Evolutionary conservation across 2,888 invertebrate species (phyloP).

Genomic region (Meteorus colon): DNA sequence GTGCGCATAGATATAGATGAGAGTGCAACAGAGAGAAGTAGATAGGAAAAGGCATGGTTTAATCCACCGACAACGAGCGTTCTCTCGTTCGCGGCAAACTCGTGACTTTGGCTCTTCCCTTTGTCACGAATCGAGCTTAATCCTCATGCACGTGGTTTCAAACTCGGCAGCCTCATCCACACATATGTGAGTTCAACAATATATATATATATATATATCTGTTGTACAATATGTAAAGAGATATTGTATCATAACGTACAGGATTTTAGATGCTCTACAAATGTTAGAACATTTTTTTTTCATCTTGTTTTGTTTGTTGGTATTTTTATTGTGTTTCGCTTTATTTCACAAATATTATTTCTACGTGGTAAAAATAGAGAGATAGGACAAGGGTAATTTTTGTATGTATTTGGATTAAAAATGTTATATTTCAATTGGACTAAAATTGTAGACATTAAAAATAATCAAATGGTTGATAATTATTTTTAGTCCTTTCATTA

Average conservation of each 20-base stretch:
- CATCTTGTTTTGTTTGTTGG: constrained; percentile 6
- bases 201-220: constrained; percentile 1
- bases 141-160: constrained; percentile 43
- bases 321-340: constrained; percentile 16
- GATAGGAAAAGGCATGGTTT: constrained; percentile 41
- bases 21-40: constrained; percentile 11
- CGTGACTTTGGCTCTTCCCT: constrained; percentile 54
- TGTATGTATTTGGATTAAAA: no score
- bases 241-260: not conserved
- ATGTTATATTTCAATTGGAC: no score
- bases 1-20: constrained; percentile 19
- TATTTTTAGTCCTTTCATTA: not conserved
- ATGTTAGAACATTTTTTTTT: constrained; percentile 35
- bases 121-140: constrained; percentile 55
- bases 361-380: not conserved
- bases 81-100: constrained; percentile 52
- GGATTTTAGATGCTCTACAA: constrained; percentile 13
- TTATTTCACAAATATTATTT: not conserved
- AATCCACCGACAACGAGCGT: constrained; percentile 56
- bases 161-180: not conserved
- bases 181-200: not conserved
- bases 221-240: constrained; percentile 5
- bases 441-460: no score
- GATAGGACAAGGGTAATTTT: no score
- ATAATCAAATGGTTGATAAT: not conserved